Evolutionary conservation across 2,797 vertebrate species (phyloP).

Genomic region (Gila robusta): DNA sequence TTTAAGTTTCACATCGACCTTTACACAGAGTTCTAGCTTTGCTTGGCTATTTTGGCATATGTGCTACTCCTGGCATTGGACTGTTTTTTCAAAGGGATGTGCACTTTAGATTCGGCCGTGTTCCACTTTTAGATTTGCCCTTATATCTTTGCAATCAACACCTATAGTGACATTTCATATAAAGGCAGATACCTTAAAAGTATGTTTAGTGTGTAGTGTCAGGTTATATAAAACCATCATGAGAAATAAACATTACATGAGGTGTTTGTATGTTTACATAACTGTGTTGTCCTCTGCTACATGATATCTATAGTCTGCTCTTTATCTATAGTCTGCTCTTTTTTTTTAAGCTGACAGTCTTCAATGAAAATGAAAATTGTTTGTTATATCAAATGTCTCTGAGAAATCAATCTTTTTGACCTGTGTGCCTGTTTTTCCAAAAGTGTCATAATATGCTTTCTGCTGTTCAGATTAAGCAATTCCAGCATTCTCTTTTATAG

Average conservation of each 20-base stretch:
- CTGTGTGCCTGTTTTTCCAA: background rate
- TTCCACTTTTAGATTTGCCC: slow-evolving; percentile 21
- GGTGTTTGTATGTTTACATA: background rate
- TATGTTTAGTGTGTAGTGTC: background rate
- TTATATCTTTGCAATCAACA: background rate
- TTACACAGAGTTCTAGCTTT: slow-evolving; percentile 76
- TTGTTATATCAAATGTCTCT: background rate
- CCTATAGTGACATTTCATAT: slow-evolving; percentile 1
- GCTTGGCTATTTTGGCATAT: slow-evolving; percentile 75
- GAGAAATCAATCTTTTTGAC: background rate
- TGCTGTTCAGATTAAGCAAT: background rate
- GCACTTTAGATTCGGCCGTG: slow-evolving; percentile 45
- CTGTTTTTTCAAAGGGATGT: slow-evolving; percentile 71
- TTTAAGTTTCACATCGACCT: slow-evolving; percentile 76
- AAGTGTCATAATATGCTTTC: background rate
- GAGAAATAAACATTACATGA: background rate
- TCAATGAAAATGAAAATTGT: background rate
- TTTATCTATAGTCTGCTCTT: background rate
- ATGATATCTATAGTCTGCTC: slow-evolving; percentile 1
- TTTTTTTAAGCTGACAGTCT: background rate
- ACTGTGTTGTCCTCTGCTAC: background rate
- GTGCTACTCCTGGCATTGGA: slow-evolving; percentile 64
- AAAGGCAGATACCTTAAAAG: background rate
- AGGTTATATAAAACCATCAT: background rate
- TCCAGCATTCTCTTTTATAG: slow-evolving; percentile 70